Conservation (phyloP, 2,888 invertebrate species). For the Amphipoea lucens region DNA sequence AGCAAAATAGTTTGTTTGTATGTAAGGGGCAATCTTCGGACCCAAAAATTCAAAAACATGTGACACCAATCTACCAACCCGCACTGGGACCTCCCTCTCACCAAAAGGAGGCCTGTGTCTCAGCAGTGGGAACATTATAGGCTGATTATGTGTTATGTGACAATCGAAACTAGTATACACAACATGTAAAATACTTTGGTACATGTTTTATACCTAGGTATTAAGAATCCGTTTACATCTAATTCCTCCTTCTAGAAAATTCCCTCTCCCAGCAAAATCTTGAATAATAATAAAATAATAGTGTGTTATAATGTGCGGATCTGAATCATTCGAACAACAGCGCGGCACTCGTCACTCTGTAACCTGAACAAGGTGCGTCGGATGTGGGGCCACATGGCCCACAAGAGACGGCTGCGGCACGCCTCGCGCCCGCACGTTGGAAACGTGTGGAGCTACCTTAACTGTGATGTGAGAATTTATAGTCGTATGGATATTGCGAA, state of each 20-base stretch:
- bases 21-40: too few species aligned
- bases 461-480: background rate
- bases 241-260: background rate
- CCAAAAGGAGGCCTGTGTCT: too few species aligned
- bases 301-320: constrained; percentile 53
- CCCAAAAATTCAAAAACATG: too few species aligned
- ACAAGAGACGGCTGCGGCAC: constrained; percentile 87
- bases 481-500: background rate
- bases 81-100: too few species aligned
- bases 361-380: constrained; percentile 83
- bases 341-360: constrained; percentile 72
- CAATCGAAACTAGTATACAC: background rate
- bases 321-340: constrained; percentile 61
- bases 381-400: constrained; percentile 89
- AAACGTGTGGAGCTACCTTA: constrained; percentile 68
- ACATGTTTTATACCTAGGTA: background rate
- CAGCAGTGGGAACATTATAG: too few species aligned
- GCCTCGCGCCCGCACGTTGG: constrained; percentile 82
- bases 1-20: too few species aligned
- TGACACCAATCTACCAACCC: too few species aligned
- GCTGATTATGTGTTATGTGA: too few species aligned
- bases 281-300: constrained; percentile 2
- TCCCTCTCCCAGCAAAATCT: background rate
- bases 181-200: background rate
- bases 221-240: background rate